Conservation (phyloP, 1,140 invertebrate species). For the Anastatus disparis region DNA sequence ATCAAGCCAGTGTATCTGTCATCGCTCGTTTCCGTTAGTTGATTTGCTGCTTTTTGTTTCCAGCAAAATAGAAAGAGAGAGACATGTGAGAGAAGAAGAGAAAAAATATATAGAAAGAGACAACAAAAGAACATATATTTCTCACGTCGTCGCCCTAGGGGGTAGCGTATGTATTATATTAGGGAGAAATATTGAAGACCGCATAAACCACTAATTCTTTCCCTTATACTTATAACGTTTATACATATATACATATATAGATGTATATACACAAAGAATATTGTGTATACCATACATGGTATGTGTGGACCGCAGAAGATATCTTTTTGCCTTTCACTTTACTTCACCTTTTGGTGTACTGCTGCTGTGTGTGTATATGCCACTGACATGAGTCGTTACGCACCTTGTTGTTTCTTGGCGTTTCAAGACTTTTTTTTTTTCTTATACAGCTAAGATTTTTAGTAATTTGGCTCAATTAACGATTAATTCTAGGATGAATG, state of each 20-base stretch:
- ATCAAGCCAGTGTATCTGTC: conserved; percentile 18
- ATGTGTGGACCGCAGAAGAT: no score
- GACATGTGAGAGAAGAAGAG: no score
- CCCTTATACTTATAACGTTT: background rate
- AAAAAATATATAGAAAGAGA: background rate
- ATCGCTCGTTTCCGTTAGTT: background rate
- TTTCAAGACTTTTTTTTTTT: no score
- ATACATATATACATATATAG: background rate
- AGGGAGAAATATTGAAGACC: conserved; percentile 58
- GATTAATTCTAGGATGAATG: no score
- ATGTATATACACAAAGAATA: background rate
- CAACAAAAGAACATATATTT: no score
- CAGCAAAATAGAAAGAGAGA: background rate
- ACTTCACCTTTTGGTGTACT: no score
- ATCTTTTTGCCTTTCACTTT: background rate
- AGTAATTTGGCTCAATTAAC: no score
- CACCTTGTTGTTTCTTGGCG: no score
- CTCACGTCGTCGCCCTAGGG: background rate
- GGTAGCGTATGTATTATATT: conserved; percentile 47
- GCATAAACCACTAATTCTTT: conserved; percentile 57
- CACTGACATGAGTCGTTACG: conserved; percentile 21
- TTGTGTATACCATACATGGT: no score
- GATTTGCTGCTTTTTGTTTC: conserved; percentile 24
- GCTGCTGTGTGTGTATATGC: no score
- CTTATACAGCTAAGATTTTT: no score